A percentile compares a stretch with the other conserved stretches of the same genome.
Evolutionary conservation across 2,888 invertebrate genomes (phyloP).

Genomic region (Agonopterix arenella): DNA sequence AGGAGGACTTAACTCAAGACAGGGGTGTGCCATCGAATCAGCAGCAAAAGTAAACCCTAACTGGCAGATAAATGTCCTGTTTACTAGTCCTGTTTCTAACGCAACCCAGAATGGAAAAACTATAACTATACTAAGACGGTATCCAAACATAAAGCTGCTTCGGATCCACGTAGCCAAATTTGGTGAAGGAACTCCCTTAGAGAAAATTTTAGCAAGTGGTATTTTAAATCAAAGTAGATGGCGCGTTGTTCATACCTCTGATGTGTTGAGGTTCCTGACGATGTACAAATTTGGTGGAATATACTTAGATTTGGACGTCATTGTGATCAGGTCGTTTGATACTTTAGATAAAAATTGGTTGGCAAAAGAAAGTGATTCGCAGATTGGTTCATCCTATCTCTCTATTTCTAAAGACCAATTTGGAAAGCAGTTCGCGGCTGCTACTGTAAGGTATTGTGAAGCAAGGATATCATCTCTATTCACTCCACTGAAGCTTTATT

Average conservation of each 20-base stretch:
- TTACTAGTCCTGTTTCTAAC: not conserved
- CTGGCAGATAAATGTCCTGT: constrained; percentile 58
- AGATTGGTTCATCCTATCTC: too few species aligned
- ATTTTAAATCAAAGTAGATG: constrained; percentile 46
- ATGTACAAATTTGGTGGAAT: constrained; percentile 82
- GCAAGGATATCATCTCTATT: too few species aligned
- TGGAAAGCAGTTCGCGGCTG: too few species aligned
- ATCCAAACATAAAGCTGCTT: constrained; percentile 63
- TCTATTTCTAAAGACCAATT: too few species aligned
- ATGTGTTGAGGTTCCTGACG: constrained; percentile 78
- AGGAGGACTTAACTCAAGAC: constrained; percentile 58
- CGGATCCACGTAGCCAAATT: constrained; percentile 71
- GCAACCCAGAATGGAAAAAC: not conserved
- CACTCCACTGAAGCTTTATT: too few species aligned
- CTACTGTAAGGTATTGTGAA: too few species aligned
- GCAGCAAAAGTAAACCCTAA: constrained; percentile 76
- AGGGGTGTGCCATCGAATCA: constrained; percentile 80
- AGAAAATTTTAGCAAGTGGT: constrained; percentile 17
- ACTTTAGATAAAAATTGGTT: not conserved
- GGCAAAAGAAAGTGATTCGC: not conserved
- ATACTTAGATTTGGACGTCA: constrained; percentile 2
- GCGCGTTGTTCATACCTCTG: constrained; percentile 77
- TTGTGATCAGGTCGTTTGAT: not conserved
- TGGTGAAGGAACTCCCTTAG: constrained; percentile 73
- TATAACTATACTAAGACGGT: constrained; percentile 40